These are phyloP conservation scores for Emydoidea blandingii DNA, from an alignment of 2,797 vertebrate genomes.

Conservation along the genomic window DNA sequence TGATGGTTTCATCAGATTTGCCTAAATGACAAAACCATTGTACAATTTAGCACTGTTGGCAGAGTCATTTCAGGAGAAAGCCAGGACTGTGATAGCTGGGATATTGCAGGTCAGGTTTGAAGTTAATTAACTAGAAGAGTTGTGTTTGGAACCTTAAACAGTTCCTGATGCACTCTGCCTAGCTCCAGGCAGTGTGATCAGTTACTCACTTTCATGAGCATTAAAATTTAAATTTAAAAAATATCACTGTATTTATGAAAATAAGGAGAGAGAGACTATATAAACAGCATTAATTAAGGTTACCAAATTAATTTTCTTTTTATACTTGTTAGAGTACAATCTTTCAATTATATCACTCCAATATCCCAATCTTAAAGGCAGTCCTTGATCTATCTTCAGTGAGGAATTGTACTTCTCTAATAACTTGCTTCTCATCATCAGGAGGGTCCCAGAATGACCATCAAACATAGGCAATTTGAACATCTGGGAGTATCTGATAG, in stretches of 20 bases:
- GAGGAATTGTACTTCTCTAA: slow-evolving; percentile 35
- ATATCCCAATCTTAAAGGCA: neutral
- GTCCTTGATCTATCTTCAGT: slow-evolving; percentile 32
- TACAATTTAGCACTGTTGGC: neutral
- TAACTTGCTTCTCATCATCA: neutral
- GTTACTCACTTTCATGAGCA: neutral
- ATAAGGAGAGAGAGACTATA: neutral
- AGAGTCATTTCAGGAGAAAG: neutral
- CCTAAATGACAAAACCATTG: neutral
- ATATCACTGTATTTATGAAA: neutral
- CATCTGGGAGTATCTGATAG: neutral
- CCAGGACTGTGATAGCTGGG: neutral
- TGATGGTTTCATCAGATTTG: neutral
- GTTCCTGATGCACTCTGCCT: neutral
- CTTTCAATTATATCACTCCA: slow-evolving; percentile 10
- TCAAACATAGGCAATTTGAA: slow-evolving; percentile 13
- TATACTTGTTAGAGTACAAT: neutral
- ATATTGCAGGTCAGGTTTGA: neutral
- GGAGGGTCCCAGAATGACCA: neutral
- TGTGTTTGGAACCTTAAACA: neutral
- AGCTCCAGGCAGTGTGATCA: neutral
- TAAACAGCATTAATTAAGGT: slow-evolving; percentile 20
- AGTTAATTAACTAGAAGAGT: neutral
- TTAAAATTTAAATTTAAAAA: neutral
- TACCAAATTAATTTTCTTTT: slow-evolving; percentile 41